Evolutionary conservation across 2,888 invertebrate genomes (phyloP).

Genomic region (Thera obeliscata): DNA sequence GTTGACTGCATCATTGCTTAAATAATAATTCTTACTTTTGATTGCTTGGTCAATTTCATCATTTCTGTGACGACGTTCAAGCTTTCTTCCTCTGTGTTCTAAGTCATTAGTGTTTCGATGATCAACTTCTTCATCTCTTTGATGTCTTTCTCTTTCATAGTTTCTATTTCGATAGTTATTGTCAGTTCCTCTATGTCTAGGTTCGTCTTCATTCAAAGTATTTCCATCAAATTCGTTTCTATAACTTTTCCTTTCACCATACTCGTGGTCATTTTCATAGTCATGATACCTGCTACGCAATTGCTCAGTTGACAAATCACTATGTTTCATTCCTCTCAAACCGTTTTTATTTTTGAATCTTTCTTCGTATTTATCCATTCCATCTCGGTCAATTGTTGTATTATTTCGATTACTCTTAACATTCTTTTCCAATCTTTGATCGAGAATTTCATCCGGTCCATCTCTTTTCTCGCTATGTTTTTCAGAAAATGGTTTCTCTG

Average conservation of each 20-base stretch:
- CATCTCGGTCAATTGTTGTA: constrained; percentile 20
- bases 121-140: constrained; percentile 10
- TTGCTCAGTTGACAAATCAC: constrained; percentile 27
- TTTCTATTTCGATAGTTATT: constrained; percentile 11
- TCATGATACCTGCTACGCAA: constrained; percentile 6
- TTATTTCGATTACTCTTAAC: constrained; percentile 26
- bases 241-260: constrained; percentile 32
- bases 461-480: constrained; percentile 3
- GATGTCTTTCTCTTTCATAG: background rate
- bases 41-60: constrained; percentile 24
- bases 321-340: constrained; percentile 26
- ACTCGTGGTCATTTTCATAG: constrained; percentile 14
- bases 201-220: constrained; percentile 21
- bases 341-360: constrained; percentile 17
- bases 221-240: constrained; percentile 33
- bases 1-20: constrained; percentile 31
- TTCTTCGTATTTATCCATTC: constrained; percentile 16
- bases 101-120: constrained; percentile 7
- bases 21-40: constrained; percentile 35
- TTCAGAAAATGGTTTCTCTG: constrained; percentile 13
- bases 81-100: background rate
- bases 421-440: constrained; percentile 15
- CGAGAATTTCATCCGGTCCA: constrained; percentile 19
- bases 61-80: constrained; percentile 7
- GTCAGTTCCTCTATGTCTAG: constrained; percentile 8